Base-by-base conservation (phyloP, 1,140 invertebrate genomes). In the Psix sp. region DNA sequence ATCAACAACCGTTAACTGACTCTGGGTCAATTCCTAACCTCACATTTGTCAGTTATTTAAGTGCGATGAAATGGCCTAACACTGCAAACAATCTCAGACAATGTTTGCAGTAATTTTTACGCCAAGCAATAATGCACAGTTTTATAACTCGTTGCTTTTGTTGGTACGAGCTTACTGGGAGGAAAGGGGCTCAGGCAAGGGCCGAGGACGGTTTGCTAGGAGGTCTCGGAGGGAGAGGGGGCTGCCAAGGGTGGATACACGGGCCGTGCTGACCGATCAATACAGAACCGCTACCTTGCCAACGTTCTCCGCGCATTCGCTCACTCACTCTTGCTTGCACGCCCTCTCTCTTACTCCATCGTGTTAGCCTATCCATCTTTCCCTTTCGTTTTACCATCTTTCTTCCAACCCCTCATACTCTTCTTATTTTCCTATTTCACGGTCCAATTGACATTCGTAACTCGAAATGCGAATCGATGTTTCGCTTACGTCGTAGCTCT, bases 221-320 rank as follows among this genome's bases (percentile, higher is more conserved):
- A 54, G 67, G 57, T 54, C 57, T 60, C 57, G 42, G 14, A 36
- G 18, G 33, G 39, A 49, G 13, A 35, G 39, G n/a, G 54, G 60
- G 35, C 26, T 59, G 35, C 35, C 33, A 59, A 57, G 59, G 60
- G 59, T 72, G 68, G 68, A 66, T 59, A 73, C 39, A 66, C 67
- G 70, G 60, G 54, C 56, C 54, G 70, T 49, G 62, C 42, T 54
- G 70, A 21, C 62, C 60, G 70, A 73, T 73, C 70, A 73, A 73
- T 66, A 73, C 70, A 42, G 62, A 45, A 66, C 56, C 45, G 54
- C 70, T 66, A 62, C 60, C 70, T 73, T 73, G 70, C 70, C 60
- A 73, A 73, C 70, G 60, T 73, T 60, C 60, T 66, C 60, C 56
- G 52, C 52, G 68, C 68, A n/a, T n/a, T n/a, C n/a, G n/a, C n/a